Conservation (phyloP, 1,140 invertebrate genomes). For the Hirudo medicinalis region DNA sequence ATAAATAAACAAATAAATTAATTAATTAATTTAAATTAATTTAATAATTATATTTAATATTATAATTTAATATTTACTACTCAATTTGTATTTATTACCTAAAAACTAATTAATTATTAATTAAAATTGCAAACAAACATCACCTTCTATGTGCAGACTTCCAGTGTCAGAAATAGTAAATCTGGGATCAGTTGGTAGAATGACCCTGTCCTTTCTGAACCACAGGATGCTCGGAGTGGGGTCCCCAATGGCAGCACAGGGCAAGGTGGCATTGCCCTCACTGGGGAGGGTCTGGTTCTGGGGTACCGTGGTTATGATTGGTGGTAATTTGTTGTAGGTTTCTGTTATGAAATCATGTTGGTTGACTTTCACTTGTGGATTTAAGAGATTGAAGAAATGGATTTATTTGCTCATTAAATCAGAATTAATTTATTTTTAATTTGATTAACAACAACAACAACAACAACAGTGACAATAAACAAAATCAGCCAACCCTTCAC, state of each 20-base stretch:
- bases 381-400: no score
- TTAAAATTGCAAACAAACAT: slow-evolving; percentile 35
- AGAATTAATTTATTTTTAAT: not conserved
- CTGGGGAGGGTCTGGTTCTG: slow-evolving; percentile 74
- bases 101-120: no score
- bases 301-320: slow-evolving; percentile 73
- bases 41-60: no score
- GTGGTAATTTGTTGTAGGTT: slow-evolving; percentile 47
- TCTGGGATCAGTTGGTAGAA: slow-evolving; percentile 42
- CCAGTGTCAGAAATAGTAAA: slow-evolving; percentile 55
- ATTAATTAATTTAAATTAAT: no score
- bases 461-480: not conserved
- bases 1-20: no score
- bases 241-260: slow-evolving; percentile 59
- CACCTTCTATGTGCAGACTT: slow-evolving; percentile 65
- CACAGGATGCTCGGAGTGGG: slow-evolving; percentile 61
- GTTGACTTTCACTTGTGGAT: no score
- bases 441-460: not conserved
- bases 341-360: slow-evolving; percentile 24
- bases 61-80: no score
- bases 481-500: not conserved
- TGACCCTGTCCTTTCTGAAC: slow-evolving; percentile 60
- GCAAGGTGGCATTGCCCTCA: slow-evolving; percentile 61
- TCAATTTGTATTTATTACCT: no score
- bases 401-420: no score